Evolutionary conservation across 2,797 vertebrate genomes (phyloP).

Genomic region (Luscinia megarhynchos): DNA sequence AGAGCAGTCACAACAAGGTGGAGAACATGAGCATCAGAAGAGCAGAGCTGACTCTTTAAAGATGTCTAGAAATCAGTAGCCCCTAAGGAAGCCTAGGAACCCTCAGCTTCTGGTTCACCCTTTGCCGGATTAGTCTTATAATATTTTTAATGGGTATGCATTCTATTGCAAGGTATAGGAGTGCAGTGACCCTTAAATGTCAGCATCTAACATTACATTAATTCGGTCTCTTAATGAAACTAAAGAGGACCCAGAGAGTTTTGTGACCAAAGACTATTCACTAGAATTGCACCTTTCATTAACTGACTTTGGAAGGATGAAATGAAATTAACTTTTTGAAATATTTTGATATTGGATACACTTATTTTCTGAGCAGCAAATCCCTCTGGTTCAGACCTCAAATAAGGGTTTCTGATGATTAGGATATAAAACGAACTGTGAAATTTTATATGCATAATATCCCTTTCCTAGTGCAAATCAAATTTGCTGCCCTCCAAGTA

Average conservation of each 20-base stretch:
- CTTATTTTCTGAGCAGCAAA: conserved; percentile 27
- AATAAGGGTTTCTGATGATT: conserved; percentile 44
- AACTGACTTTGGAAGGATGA: conserved; percentile 40
- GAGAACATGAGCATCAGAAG: background rate
- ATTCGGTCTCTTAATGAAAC: conserved; percentile 53
- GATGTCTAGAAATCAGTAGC: background rate
- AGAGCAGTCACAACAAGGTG: background rate
- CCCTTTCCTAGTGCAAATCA: conserved; percentile 48
- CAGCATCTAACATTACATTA: conserved; percentile 64
- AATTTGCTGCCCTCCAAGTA: conserved; percentile 36
- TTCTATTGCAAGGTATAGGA: conserved; percentile 15
- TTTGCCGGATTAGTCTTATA: conserved; percentile 24
- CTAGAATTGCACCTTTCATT: conserved; percentile 60
- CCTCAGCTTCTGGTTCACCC: conserved; percentile 19
- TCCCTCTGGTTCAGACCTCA: conserved; percentile 30
- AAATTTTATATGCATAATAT: conserved; percentile 51
- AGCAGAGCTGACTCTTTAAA: background rate
- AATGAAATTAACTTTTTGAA: conserved; percentile 57
- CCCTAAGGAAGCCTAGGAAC: background rate
- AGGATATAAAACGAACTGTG: conserved; percentile 64
- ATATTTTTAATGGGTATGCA: conserved; percentile 51
- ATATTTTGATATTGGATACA: conserved; percentile 67
- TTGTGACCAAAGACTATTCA: conserved; percentile 20
- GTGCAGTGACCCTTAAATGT: conserved; percentile 63
- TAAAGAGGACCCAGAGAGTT: conserved; percentile 26